Percentiles rank a stretch among this genome's conserved stretches.
Evolutionary conservation across 2,797 vertebrate species (phyloP).

Genomic region (Clarias pachynema): DNA sequence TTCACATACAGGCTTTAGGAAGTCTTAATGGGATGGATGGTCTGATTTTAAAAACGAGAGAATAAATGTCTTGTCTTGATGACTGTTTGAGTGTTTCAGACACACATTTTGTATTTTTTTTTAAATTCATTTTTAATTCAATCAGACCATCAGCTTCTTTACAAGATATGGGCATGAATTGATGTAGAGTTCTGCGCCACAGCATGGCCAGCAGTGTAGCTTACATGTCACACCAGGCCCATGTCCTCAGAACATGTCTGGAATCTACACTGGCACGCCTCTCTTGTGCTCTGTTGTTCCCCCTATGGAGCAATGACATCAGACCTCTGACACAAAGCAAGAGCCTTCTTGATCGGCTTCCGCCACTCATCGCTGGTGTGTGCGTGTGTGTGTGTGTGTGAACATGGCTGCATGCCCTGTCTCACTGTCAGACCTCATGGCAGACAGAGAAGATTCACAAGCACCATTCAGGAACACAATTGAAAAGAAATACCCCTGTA

Average conservation of each 20-base stretch:
- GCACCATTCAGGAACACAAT: constrained; percentile 40
- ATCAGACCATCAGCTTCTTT: constrained; percentile 83
- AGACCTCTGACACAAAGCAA: constrained; percentile 29
- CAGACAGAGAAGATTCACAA: constrained; percentile 40
- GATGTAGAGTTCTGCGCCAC: constrained; percentile 71
- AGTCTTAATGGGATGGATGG: constrained; percentile 63
- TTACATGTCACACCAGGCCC: background rate
- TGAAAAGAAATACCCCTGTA: constrained; percentile 63
- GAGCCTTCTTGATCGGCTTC: constrained; percentile 37
- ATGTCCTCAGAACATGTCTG: constrained; percentile 39
- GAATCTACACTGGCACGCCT: constrained; percentile 31
- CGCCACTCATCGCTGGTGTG: constrained; percentile 28
- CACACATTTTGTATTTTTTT: constrained; percentile 82
- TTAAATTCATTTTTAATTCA: constrained; percentile 78
- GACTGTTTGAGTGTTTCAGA: constrained; percentile 78
- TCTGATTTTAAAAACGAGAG: constrained; percentile 75
- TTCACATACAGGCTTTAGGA: constrained; percentile 48
- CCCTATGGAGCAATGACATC: constrained; percentile 35
- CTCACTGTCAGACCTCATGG: constrained; percentile 42
- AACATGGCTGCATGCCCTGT: constrained; percentile 29
- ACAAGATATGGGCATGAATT: constrained; percentile 78
- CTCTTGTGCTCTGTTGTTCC: constrained; percentile 21
- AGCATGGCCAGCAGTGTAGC: constrained; percentile 48
- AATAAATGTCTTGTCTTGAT: constrained; percentile 76
- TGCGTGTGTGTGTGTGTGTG: constrained; percentile 15